Conservation (phyloP, 1,140 invertebrate species). For the Drosophila santomea region DNA sequence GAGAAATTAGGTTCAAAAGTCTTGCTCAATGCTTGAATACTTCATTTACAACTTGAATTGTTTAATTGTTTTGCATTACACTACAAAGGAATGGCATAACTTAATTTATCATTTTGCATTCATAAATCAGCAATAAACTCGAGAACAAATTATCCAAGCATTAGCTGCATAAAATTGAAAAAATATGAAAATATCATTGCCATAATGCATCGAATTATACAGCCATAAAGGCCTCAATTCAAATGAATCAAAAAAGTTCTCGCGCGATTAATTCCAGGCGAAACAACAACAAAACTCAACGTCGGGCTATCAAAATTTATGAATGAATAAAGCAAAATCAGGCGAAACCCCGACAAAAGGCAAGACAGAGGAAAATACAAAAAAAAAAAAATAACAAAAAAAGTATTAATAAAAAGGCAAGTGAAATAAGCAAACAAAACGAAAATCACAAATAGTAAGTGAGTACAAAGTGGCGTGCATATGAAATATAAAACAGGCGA, state of each 20-base stretch:
- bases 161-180: neutral
- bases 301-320: conserved; percentile 64
- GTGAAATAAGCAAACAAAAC: conserved; percentile 47
- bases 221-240: conserved; percentile 26
- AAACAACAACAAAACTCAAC: conserved; percentile 52
- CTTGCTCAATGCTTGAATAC: no score
- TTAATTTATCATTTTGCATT: neutral
- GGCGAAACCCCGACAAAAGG: conserved; percentile 21
- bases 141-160: neutral
- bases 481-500: conserved; percentile 74
- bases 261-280: conserved; percentile 43
- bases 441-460: conserved; percentile 56
- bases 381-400: conserved; percentile 9
- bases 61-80: no score
- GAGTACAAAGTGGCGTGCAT: conserved; percentile 72
- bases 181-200: neutral
- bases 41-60: no score
- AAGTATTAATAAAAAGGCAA: conserved; percentile 8
- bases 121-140: neutral
- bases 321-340: conserved; percentile 70
- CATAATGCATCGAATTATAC: conserved; percentile 18
- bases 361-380: conserved; percentile 10
- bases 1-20: neutral
- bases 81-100: neutral
- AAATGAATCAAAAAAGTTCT: conserved; percentile 44